Percentiles rank a stretch among this genome's conserved stretches.
Evolutionary conservation across 2,888 invertebrate genomes (phyloP).

Genomic region (Charanyca ferruginea): DNA sequence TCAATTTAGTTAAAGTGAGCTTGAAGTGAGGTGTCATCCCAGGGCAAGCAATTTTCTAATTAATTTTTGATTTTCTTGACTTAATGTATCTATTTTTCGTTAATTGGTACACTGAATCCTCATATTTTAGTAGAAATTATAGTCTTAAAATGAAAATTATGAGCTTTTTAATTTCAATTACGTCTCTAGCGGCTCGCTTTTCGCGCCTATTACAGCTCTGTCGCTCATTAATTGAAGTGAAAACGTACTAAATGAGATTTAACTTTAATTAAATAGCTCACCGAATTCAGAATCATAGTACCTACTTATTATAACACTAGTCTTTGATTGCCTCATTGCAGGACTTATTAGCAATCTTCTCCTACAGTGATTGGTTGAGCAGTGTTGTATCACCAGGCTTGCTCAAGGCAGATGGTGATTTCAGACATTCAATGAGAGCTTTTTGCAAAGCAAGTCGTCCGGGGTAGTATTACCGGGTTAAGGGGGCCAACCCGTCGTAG

Average conservation of each 20-base stretch:
- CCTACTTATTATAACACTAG: not conserved
- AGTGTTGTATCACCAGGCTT: no score
- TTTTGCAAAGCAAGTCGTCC: no score
- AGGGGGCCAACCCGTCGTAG: no score
- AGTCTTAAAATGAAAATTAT: slow-evolving; percentile 59
- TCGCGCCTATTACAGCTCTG: slow-evolving; percentile 71
- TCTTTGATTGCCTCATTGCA: not conserved
- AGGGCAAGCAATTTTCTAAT: not conserved
- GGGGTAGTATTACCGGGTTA: no score
- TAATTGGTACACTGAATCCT: not conserved
- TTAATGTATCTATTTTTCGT: not conserved
- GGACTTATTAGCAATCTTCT: no score
- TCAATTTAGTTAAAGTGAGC: no score
- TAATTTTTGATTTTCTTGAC: not conserved
- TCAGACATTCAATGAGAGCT: no score
- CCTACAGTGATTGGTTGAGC: no score
- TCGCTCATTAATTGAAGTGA: slow-evolving; percentile 69
- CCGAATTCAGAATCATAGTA: not conserved
- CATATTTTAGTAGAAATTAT: slow-evolving; percentile 1
- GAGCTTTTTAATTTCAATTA: slow-evolving; percentile 70
- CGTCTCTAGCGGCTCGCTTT: slow-evolving; percentile 67
- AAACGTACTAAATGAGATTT: slow-evolving; percentile 55
- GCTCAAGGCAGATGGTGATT: no score
- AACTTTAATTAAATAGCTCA: slow-evolving; percentile 29
- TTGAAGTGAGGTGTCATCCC: no score